Percentiles rank a stretch among this genome's conserved stretches.
These are phyloP conservation scores for Drosophila pallidifrons DNA, from an alignment of 1,140 invertebrate species.

Conservation along the genomic window DNA sequence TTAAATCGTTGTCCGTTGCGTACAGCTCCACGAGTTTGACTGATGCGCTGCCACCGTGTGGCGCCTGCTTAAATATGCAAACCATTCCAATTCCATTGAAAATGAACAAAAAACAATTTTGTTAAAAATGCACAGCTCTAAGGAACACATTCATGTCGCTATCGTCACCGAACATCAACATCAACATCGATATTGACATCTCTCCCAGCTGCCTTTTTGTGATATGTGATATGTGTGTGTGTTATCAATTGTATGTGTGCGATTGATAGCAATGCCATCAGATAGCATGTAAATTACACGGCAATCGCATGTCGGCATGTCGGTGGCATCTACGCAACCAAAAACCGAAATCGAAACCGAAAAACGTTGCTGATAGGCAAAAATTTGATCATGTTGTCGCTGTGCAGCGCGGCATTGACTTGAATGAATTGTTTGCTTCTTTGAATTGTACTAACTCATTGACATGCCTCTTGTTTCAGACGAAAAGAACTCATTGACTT, in stretches of 20 bases:
- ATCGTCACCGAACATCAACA: slow-evolving; percentile 7
- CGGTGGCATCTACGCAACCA: slow-evolving; percentile 29
- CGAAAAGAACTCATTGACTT: slow-evolving; percentile 8
- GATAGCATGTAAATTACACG: slow-evolving; percentile 82
- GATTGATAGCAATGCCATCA: slow-evolving; percentile 58
- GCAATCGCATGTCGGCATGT: slow-evolving; percentile 59
- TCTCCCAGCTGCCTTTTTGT: slow-evolving; percentile 11
- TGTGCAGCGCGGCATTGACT: slow-evolving; percentile 25
- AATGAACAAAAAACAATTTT: slow-evolving; percentile 68
- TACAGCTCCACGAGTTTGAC: slow-evolving; percentile 55
- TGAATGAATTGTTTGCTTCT: slow-evolving; percentile 21
- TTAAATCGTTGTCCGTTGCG: slow-evolving; percentile 30
- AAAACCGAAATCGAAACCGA: too few relatives aligned
- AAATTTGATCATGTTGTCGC: slow-evolving; percentile 52
- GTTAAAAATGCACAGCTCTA: slow-evolving; percentile 63
- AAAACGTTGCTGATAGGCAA: slow-evolving; percentile 37
- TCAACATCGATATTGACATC: too few relatives aligned
- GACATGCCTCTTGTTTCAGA: background rate
- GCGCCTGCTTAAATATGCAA: slow-evolving; percentile 73
- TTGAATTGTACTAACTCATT: slow-evolving; percentile 20
- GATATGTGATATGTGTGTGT: slow-evolving; percentile 2
- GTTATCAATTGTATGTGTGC: slow-evolving; percentile 37
- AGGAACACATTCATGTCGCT: slow-evolving; percentile 34
- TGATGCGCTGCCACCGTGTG: slow-evolving; percentile 50
- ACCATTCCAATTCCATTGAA: slow-evolving; percentile 33